phyloP scores from a whole-genome alignment of 64 coral and sea anemone species.

The Orbicella faveolata region DNA sequence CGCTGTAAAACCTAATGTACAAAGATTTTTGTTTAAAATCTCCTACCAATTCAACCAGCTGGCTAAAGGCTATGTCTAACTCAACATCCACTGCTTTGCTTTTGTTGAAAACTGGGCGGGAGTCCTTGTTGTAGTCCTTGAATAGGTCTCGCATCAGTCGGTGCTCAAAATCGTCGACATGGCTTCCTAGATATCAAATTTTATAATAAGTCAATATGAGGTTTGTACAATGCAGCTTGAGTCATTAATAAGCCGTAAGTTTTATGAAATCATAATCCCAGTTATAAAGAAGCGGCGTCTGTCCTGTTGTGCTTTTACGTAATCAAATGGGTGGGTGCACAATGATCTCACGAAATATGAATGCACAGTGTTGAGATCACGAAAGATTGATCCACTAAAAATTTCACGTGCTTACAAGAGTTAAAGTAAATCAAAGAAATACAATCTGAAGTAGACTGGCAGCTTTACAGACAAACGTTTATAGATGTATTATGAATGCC shows the following conservation, averaged over 20 bases:
- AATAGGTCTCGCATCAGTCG: slow-evolving; percentile 39
- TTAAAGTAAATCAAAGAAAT: no score
- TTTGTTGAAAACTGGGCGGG: slow-evolving; percentile 60
- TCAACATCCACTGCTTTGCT: slow-evolving; percentile 33
- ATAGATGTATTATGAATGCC: no score
- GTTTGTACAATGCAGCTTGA: not conserved
- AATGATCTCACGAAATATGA: not conserved
- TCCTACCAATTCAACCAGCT: slow-evolving; percentile 70
- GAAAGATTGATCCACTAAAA: not conserved
- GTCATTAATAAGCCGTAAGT: not conserved
- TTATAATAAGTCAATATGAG: not conserved
- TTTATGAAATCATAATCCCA: not conserved
- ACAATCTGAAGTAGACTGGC: no score
- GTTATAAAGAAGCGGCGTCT: not conserved
- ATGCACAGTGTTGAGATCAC: not conserved
- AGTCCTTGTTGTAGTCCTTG: slow-evolving; percentile 45
- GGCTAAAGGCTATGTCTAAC: slow-evolving; percentile 69
- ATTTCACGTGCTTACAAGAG: not conserved
- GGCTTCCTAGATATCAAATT: slow-evolving; percentile 23
- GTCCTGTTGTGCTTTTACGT: no score
- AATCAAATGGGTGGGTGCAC: not conserved
- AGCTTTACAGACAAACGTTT: no score
- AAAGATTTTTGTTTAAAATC: not conserved
- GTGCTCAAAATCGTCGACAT: slow-evolving; percentile 45
- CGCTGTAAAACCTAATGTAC: no score